Evolutionary conservation across 2,797 vertebrate species (phyloP).

Genomic region (Simalia tracyae): DNA sequence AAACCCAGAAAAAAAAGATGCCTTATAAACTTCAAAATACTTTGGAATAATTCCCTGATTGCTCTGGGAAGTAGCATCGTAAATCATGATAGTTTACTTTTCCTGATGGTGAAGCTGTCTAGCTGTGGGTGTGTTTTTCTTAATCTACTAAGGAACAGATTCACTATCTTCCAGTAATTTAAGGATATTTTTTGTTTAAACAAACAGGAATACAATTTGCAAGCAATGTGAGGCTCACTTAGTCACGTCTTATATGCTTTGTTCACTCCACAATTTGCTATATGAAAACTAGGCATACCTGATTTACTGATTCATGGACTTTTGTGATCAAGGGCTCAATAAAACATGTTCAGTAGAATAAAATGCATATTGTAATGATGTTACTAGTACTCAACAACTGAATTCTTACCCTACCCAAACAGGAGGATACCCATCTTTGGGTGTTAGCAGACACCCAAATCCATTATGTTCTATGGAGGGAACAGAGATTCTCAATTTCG

Average conservation of each 20-base stretch:
- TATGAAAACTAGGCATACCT: neutral
- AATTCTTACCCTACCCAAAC: neutral
- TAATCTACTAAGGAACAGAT: neutral
- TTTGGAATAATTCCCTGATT: neutral
- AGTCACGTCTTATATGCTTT: neutral
- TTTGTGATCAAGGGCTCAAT: neutral
- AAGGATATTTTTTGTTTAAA: neutral
- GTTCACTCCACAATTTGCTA: neutral
- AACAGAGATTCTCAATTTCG: neutral
- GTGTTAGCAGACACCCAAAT: neutral
- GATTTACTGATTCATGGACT: neutral
- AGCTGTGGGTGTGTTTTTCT: constrained; percentile 3
- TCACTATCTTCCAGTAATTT: neutral
- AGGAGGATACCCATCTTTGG: neutral
- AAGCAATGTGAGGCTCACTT: neutral
- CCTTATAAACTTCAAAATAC: neutral
- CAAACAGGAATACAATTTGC: neutral
- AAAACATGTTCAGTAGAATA: neutral
- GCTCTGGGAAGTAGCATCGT: neutral
- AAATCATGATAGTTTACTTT: constrained; percentile 13
- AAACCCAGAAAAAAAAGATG: neutral
- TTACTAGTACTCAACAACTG: neutral
- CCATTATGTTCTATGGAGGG: neutral
- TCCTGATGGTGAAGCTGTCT: neutral
- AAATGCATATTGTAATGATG: neutral